A percentile compares a stretch with the other conserved stretches of the same genome.
phyloP scores from a whole-genome alignment of 1,140 invertebrate genomes.

The Aphis gossypii region DNA sequence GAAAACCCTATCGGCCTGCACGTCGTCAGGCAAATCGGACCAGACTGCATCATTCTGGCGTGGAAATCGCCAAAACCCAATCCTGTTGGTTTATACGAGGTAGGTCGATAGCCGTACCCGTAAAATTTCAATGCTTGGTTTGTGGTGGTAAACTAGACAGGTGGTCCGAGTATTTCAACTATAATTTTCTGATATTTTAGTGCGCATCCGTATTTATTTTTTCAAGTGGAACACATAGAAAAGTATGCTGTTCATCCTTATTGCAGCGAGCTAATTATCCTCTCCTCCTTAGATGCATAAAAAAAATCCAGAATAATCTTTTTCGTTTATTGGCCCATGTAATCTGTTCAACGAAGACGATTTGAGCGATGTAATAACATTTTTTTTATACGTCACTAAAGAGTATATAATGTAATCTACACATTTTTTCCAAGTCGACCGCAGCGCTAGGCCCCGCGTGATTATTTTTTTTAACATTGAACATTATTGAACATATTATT shows the following conservation, averaged over 20 bases:
- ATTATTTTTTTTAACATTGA: not conserved
- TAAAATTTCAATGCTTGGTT: not conserved
- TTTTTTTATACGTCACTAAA: not conserved
- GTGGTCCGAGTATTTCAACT: not conserved
- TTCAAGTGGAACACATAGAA: not conserved
- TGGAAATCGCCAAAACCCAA: slow-evolving; percentile 59
- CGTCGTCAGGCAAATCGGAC: slow-evolving; percentile 60
- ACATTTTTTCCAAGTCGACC: not conserved
- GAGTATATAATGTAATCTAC: too few relatives aligned
- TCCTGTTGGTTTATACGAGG: slow-evolving; percentile 51
- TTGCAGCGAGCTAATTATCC: too few relatives aligned
- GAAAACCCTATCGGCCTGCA: slow-evolving; percentile 59
- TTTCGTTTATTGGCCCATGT: not conserved
- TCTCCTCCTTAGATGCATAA: not conserved
- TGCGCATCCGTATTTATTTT: not conserved
- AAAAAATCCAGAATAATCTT: not conserved
- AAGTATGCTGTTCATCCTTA: not conserved
- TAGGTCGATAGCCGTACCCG: not conserved
- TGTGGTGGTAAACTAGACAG: not conserved
- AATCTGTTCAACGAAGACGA: not conserved
- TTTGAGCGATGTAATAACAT: not conserved
- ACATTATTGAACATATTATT: too few relatives aligned
- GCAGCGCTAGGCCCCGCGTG: too few relatives aligned
- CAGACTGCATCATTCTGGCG: slow-evolving; percentile 59
- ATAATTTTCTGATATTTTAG: not conserved